These are phyloP conservation scores for Muscicapa comitata DNA, from an alignment of 2,797 vertebrate genomes.

Conservation along the genomic window DNA sequence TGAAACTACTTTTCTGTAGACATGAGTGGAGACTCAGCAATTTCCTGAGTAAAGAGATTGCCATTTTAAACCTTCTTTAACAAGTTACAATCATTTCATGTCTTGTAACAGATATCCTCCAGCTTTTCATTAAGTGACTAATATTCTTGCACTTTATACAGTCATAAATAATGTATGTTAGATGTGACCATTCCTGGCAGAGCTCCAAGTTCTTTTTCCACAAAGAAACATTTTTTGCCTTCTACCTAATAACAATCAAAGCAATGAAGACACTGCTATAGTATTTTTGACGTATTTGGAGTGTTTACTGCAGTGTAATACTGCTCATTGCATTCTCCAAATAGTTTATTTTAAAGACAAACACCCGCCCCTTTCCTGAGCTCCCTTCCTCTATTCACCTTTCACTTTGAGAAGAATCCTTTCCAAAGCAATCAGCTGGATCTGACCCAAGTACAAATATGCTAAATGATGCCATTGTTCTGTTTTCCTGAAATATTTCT, in stretches of 20 bases:
- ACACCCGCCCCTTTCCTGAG: not conserved
- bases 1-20: not conserved
- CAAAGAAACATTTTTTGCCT: constrained; percentile 12
- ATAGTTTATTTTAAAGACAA: not conserved
- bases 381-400: not conserved
- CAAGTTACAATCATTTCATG: not conserved
- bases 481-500: not conserved
- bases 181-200: constrained; percentile 17
- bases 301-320: not conserved
- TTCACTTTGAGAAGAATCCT: constrained; percentile 3
- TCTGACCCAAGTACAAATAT: not conserved
- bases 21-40: not conserved
- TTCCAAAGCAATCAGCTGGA: not conserved
- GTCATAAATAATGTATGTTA: not conserved
- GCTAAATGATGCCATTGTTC: not conserved
- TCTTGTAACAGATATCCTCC: not conserved
- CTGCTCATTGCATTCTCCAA: not conserved
- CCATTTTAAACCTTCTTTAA: not conserved
- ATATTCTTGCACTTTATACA: constrained; percentile 1
- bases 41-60: not conserved
- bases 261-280: not conserved
- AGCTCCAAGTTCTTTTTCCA: not conserved
- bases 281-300: not conserved
- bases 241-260: not conserved
- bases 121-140: constrained; percentile 21